Evolutionary conservation across 2,888 invertebrate species (phyloP), one percentile per base, ranked within the genome.

Genomic region (Stenodema calcarata): DNA sequence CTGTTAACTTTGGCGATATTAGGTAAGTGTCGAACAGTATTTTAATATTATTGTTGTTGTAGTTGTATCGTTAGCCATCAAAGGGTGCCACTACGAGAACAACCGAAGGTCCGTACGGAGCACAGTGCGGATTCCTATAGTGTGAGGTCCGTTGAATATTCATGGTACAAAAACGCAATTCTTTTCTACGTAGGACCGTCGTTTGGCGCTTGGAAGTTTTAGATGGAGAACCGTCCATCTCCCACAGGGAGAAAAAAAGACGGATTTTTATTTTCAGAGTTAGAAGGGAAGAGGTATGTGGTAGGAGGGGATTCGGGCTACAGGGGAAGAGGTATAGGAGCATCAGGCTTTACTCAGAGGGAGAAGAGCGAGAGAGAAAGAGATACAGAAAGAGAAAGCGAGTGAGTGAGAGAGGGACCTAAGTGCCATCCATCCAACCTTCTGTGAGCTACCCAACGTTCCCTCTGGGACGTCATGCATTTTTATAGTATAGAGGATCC

Each of bases 391-490:
- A 18, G 54, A 18, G 44, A 23, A 23, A 62, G 62, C 47, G 16
- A 47, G 47, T 2, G 47, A 18, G 62, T 18, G 54, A 27, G 27
- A 62, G 62, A 30, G 30, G 35, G 18, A 35, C 30, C 54, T 47
- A 50, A 80, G 50, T 80, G 47, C 50, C 80, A 80, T 80, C 54
- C 54, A 80, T 80, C 54, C 80, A 30, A 9, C 28, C 30, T 28
- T 50, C 47, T 30, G 42, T 44, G 47, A 14, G 44, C 54, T 30
- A 28, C 30, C 28, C 47, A 30, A 23, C 50, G 80, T n/a, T 2
- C 27, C 54, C 80, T 50, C 28, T 30, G 80, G 80, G 80, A 54
- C 54, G 83, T 83, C 83, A 83, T 83, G 83, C 83, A 83, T 83
- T 83, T 83, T 83, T 83, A 83, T 83, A 83, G 83, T 41, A 23